A percentile compares a stretch with the other conserved stretches of the same genome.
Evolutionary conservation across 2,797 vertebrate species (phyloP).

Genomic region (Melanotaenia maccullochi): DNA sequence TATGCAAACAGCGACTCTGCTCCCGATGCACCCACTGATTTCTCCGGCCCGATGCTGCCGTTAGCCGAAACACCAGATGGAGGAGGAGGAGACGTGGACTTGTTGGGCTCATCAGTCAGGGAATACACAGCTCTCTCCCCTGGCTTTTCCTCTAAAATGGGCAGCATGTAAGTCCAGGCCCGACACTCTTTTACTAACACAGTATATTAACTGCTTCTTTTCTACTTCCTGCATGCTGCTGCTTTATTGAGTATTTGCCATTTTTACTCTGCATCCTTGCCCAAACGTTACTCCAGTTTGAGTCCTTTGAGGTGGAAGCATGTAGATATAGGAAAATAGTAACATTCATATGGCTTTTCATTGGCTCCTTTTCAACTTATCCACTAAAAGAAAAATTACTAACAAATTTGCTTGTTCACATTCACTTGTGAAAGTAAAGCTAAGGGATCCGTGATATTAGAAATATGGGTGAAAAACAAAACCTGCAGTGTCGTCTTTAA

Average conservation of each 20-base stretch:
- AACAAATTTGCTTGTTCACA: conserved; percentile 31
- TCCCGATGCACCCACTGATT: conserved; percentile 82
- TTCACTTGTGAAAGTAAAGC: conserved; percentile 19
- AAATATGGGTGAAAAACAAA: conserved; percentile 8
- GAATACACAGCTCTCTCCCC: conserved; percentile 86
- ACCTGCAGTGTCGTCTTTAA: conserved; percentile 19
- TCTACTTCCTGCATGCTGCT: conserved; percentile 60
- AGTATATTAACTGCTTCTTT: conserved; percentile 22
- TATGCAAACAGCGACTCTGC: conserved; percentile 92
- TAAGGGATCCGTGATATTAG: conserved; percentile 3
- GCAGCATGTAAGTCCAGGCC: conserved; percentile 95
- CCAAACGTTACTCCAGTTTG: neutral
- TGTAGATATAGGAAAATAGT: conserved; percentile 18
- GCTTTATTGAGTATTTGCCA: conserved; percentile 31
- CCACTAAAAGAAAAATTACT: conserved; percentile 31
- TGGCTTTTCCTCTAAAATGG: conserved; percentile 93
- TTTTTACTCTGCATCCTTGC: conserved; percentile 31
- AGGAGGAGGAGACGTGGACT: conserved; percentile 79
- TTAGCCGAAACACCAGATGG: conserved; percentile 85
- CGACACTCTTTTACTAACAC: conserved; percentile 49
- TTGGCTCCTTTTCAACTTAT: neutral
- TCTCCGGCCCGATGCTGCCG: conserved; percentile 79
- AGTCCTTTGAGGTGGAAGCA: conserved; percentile 30
- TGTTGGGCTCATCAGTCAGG: conserved; percentile 86
- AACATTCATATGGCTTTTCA: conserved; percentile 23